phyloP scores from a whole-genome alignment of 2,113 vertebrate species.

The Falco punctatus region DNA sequence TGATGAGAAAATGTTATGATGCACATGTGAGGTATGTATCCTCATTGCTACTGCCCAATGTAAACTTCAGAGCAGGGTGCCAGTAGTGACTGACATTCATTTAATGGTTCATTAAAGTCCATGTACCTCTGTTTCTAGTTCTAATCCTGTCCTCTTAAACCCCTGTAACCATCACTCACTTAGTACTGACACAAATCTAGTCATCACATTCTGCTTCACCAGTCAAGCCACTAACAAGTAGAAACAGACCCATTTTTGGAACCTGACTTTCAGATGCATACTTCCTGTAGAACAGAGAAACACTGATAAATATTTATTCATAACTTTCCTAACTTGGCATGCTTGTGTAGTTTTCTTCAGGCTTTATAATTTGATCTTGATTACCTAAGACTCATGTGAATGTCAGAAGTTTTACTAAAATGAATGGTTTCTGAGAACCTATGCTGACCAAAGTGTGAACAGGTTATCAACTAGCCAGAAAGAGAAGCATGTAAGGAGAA shows the following conservation, averaged over 20 bases:
- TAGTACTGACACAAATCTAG: not conserved
- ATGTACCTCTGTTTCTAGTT: not conserved
- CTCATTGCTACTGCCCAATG: not conserved
- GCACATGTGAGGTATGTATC: not conserved
- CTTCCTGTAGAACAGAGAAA: not conserved
- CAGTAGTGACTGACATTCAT: not conserved
- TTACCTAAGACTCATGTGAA: not conserved
- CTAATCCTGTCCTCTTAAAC: not conserved
- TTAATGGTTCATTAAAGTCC: not conserved
- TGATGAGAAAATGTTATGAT: not conserved
- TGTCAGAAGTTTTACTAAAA: not conserved
- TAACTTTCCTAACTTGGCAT: not conserved
- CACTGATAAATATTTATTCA: not conserved
- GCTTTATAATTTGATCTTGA: not conserved
- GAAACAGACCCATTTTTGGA: not conserved
- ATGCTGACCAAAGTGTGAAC: not conserved
- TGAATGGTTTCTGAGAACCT: not conserved
- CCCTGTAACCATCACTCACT: not conserved
- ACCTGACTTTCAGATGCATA: not conserved
- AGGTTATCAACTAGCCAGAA: not conserved
- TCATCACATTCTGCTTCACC: not conserved
- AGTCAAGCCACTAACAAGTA: not conserved
- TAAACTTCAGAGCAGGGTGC: not conserved
- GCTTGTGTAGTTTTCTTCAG: not conserved
- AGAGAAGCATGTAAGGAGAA: not conserved